Conservation (phyloP, 2,888 invertebrate species). For the Cephus pygmeus region DNA sequence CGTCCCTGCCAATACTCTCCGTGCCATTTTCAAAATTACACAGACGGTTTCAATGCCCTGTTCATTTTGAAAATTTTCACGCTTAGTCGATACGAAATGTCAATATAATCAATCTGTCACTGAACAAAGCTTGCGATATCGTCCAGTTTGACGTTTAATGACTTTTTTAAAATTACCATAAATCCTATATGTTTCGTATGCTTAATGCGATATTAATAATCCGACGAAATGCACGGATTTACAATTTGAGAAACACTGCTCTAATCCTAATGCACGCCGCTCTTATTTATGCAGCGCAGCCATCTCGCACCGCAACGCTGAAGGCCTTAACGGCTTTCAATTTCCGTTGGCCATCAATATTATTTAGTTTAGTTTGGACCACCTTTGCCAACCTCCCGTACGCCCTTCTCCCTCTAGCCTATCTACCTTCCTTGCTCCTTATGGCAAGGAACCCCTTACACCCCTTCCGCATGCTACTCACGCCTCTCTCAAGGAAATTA, state of each 20-base stretch:
- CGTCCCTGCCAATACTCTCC: neutral
- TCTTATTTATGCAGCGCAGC: constrained; percentile 62
- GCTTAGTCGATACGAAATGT: neutral
- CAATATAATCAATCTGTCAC: neutral
- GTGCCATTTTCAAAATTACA: neutral
- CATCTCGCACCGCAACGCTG: constrained; percentile 56
- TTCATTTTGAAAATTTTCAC: neutral
- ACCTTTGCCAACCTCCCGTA: constrained; percentile 32
- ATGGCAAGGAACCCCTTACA: constrained; percentile 13
- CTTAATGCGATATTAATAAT: neutral
- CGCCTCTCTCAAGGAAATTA: constrained; percentile 64
- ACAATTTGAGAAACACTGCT: constrained; percentile 43
- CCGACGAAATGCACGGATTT: neutral
- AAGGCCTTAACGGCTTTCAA: constrained; percentile 65
- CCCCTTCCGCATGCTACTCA: constrained; percentile 61
- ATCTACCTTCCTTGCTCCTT: constrained; percentile 13
- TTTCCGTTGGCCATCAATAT: constrained; percentile 67
- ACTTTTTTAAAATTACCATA: neutral
- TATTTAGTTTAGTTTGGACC: constrained; percentile 65
- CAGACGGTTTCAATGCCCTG: neutral
- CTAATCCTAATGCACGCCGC: constrained; percentile 59
- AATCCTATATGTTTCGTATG: neutral
- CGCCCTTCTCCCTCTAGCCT: neutral
- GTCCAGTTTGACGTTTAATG: neutral
- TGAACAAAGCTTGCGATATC: neutral